Evolutionary conservation across 2,888 invertebrate species (phyloP).

Genomic region (Lithosia quadra): DNA sequence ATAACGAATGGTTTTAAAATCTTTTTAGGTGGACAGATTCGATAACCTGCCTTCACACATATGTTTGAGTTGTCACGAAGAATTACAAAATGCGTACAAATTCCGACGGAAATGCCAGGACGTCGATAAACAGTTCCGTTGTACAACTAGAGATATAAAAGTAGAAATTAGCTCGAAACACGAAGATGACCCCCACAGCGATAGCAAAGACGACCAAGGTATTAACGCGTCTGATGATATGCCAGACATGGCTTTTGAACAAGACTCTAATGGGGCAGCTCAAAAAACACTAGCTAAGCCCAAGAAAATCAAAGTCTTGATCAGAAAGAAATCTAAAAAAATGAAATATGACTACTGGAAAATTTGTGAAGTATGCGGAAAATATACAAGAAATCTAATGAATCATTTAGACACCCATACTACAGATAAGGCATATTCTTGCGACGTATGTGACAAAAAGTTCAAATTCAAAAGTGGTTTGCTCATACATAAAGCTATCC

Average conservation of each 20-base stretch:
- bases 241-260: constrained; percentile 53
- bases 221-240: constrained; percentile 52
- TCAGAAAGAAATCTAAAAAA: constrained; percentile 62
- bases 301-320: constrained; percentile 40
- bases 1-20: neutral
- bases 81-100: constrained; percentile 79
- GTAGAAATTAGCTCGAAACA: constrained; percentile 61
- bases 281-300: constrained; percentile 47
- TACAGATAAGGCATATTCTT: constrained; percentile 73
- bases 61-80: constrained; percentile 73
- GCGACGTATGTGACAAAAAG: constrained; percentile 80
- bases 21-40: constrained; percentile 70
- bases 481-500: constrained; percentile 77
- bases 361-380: constrained; percentile 82
- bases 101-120: constrained; percentile 81
- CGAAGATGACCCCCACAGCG: constrained; percentile 35
- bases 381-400: constrained; percentile 74
- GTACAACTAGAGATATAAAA: constrained; percentile 61
- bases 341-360: constrained; percentile 78
- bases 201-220: constrained; percentile 45
- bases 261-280: constrained; percentile 33
- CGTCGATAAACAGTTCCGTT: constrained; percentile 69
- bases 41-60: constrained; percentile 77
- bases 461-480: constrained; percentile 83
- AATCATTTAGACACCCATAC: constrained; percentile 81